Conservation (phyloP, 1,140 invertebrate species). For the Liolophura sinensis region DNA sequence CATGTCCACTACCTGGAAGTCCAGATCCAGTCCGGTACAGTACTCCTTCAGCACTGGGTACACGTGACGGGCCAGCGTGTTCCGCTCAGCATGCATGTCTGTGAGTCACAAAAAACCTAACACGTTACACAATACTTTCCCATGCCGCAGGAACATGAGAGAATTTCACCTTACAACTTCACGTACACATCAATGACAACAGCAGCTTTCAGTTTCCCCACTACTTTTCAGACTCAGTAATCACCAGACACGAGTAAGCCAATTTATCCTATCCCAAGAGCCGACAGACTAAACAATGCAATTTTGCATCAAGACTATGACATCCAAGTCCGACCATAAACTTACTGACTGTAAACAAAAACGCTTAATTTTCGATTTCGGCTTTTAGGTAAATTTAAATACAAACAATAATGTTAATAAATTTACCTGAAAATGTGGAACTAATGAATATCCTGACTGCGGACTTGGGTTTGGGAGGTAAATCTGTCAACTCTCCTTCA, state of each 20-base stretch:
- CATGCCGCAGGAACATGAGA: neutral
- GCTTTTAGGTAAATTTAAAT: neutral
- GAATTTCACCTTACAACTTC: neutral
- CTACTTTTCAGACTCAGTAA: neutral
- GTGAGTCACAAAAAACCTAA: constrained; percentile 3
- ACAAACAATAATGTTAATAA: neutral
- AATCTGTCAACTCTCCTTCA: constrained; percentile 34
- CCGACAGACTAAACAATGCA: no score
- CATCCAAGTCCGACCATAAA: neutral
- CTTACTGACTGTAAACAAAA: neutral
- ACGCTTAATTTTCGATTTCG: neutral
- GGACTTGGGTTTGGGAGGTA: constrained; percentile 38
- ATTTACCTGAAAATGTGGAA: constrained; percentile 48
- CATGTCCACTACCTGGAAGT: constrained; percentile 56
- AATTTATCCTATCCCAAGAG: neutral
- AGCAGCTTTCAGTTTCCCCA: neutral
- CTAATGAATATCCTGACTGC: constrained; percentile 49
- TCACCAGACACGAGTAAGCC: neutral
- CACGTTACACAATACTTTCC: neutral
- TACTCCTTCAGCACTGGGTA: constrained; percentile 40
- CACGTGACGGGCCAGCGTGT: constrained; percentile 35
- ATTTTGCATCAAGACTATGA: no score
- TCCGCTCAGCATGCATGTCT: constrained; percentile 51
- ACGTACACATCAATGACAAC: no score
- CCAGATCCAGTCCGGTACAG: constrained; percentile 39